Evolutionary conservation across 2,888 invertebrate genomes (phyloP).

Genomic region (Clepsis dumicolana): DNA sequence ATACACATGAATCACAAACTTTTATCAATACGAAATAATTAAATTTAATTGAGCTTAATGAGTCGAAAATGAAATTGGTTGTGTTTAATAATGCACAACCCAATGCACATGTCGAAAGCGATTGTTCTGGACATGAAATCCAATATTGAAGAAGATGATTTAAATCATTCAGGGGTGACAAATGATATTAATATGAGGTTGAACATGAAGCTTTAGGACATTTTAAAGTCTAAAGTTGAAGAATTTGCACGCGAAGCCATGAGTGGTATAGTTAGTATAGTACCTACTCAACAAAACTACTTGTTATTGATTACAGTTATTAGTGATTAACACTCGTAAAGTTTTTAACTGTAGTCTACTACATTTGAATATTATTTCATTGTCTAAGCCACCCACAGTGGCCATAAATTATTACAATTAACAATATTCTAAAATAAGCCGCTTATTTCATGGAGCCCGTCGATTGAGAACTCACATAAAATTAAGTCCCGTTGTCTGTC

Average conservation of each 20-base stretch:
- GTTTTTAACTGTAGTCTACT: constrained; percentile 4
- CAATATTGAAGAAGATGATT: neutral
- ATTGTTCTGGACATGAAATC: neutral
- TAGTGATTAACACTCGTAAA: neutral
- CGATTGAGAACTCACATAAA: constrained; percentile 28
- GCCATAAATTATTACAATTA: constrained; percentile 52
- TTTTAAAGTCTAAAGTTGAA: no score
- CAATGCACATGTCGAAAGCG: neutral
- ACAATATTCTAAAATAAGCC: constrained; percentile 24
- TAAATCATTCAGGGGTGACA: neutral
- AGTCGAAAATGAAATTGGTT: neutral
- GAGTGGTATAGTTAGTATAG: neutral
- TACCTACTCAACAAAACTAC: neutral
- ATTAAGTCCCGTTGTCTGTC: constrained; percentile 26
- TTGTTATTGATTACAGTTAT: neutral
- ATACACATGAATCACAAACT: no score
- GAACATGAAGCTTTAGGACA: no score
- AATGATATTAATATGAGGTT: no score
- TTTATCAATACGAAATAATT: no score
- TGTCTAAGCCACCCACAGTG: constrained; percentile 71
- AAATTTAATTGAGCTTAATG: neutral
- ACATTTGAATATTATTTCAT: constrained; percentile 55
- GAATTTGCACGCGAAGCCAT: neutral
- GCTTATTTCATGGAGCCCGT: constrained; percentile 22
- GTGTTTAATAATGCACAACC: neutral